phyloP scores from a whole-genome alignment of 2,888 invertebrate species.

The Sesia bembeciformis region DNA sequence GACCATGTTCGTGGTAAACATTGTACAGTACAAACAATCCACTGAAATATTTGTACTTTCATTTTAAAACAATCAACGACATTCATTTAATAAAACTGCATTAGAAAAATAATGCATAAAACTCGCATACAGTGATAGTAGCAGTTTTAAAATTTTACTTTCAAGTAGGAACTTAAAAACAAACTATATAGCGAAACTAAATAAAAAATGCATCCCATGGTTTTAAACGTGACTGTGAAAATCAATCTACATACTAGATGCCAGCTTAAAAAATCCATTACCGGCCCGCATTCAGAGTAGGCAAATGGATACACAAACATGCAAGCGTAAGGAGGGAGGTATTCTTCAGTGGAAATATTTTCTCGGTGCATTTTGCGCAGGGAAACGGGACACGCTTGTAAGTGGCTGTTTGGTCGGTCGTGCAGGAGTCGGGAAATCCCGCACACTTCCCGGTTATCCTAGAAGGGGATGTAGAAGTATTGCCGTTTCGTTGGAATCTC shows the following conservation, averaged over 20 bases:
- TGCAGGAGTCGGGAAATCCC: constrained; percentile 28
- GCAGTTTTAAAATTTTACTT: too few relatives aligned
- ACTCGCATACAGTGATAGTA: too few relatives aligned
- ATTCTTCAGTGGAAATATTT: constrained; percentile 27
- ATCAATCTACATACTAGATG: background rate
- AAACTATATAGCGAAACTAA: too few relatives aligned
- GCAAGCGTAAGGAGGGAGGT: constrained; percentile 25
- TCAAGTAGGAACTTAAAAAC: too few relatives aligned
- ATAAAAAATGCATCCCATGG: too few relatives aligned
- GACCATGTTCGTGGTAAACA: too few relatives aligned
- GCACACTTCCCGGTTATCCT: constrained; percentile 15
- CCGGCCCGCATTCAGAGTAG: constrained; percentile 29
- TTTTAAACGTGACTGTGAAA: background rate
- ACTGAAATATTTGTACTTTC: too few relatives aligned
- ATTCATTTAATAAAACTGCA: too few relatives aligned
- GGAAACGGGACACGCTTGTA: constrained; percentile 29
- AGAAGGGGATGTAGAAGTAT: background rate
- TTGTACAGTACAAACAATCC: too few relatives aligned
- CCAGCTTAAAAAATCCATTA: constrained; percentile 36
- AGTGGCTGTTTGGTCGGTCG: constrained; percentile 46
- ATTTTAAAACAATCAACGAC: too few relatives aligned
- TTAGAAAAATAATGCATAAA: too few relatives aligned
- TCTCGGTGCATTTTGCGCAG: constrained; percentile 43
- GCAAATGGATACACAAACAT: constrained; percentile 59
- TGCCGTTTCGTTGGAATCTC: background rate